phyloP scores from a whole-genome alignment of 2,113 vertebrate genomes.

The Onychorhynchus coronatus region DNA sequence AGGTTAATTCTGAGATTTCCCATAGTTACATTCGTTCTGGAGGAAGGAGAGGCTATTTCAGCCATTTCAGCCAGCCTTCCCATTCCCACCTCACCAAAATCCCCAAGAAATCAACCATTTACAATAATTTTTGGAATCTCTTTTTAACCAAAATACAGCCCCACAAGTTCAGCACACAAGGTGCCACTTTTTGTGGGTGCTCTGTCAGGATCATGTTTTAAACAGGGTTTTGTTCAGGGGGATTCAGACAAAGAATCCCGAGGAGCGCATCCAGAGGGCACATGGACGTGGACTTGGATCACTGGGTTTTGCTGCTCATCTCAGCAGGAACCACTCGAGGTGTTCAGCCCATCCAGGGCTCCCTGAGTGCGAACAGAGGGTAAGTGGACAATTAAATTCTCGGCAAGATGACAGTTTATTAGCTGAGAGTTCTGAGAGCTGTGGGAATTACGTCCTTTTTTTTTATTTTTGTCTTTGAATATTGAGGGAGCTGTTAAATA shows the following conservation, averaged over 20 bases:
- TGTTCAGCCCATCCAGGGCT: not conserved
- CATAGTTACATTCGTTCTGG: not conserved
- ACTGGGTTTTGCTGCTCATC: not conserved
- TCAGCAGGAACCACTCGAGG: not conserved
- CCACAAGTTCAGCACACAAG: not conserved
- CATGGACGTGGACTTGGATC: accelerated
- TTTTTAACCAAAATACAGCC: not conserved
- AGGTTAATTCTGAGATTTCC: not conserved
- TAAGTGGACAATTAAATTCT: not conserved
- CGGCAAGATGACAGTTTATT: not conserved
- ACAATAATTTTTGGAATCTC: not conserved
- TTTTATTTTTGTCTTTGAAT: not conserved
- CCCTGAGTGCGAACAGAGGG: not conserved
- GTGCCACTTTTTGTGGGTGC: no score
- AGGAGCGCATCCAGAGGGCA: not conserved
- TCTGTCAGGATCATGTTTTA: not conserved
- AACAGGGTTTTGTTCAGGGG: not conserved
- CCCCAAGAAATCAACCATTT: not conserved
- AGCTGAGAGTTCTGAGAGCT: not conserved
- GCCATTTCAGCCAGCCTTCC: not conserved
- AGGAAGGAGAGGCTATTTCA: not conserved
- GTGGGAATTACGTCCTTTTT: not conserved
- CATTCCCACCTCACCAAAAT: not conserved
- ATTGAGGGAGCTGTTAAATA: not conserved
- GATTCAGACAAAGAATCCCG: not conserved